These are phyloP conservation scores for Cetonia aurata DNA, from an alignment of 2,888 invertebrate species.

Conservation along the genomic window DNA sequence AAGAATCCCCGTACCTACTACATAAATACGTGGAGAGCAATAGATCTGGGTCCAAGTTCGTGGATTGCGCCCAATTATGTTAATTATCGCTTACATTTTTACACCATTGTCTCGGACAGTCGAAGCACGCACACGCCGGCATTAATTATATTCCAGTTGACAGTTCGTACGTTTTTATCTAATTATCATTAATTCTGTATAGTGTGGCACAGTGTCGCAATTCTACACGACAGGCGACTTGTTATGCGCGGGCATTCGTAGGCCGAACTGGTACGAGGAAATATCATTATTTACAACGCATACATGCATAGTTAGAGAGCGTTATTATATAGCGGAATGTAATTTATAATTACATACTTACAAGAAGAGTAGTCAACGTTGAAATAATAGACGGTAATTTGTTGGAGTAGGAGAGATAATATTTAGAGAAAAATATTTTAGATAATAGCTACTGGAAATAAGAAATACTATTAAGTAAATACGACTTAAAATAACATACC, in stretches of 20 bases:
- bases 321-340: constrained; percentile 15
- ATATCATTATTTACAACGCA: constrained; percentile 11
- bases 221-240: background rate
- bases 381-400: constrained; percentile 17
- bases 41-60: too few species aligned
- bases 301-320: too few species aligned
- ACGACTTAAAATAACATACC: constrained; percentile 5
- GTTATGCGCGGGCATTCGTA: constrained; percentile 18
- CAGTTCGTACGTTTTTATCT: constrained; percentile 9
- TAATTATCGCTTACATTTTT: constrained; percentile 25
- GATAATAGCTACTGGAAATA: constrained; percentile 13
- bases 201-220: constrained; percentile 5
- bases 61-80: constrained; percentile 21
- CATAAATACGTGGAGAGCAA: too few species aligned
- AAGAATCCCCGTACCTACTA: too few species aligned
- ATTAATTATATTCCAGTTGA: constrained; percentile 18
- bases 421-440: constrained; percentile 15
- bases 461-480: background rate
- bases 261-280: constrained; percentile 18
- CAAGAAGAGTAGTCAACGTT: constrained; percentile 6
- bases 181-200: constrained; percentile 20
- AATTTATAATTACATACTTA: constrained; percentile 19
- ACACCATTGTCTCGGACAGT: constrained; percentile 4
- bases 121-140: too few species aligned
- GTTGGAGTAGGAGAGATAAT: background rate